Percentiles rank a stretch among this genome's conserved stretches.
Conservation (phyloP, 2,888 invertebrate genomes). For the Campaea margaritaria region DNA sequence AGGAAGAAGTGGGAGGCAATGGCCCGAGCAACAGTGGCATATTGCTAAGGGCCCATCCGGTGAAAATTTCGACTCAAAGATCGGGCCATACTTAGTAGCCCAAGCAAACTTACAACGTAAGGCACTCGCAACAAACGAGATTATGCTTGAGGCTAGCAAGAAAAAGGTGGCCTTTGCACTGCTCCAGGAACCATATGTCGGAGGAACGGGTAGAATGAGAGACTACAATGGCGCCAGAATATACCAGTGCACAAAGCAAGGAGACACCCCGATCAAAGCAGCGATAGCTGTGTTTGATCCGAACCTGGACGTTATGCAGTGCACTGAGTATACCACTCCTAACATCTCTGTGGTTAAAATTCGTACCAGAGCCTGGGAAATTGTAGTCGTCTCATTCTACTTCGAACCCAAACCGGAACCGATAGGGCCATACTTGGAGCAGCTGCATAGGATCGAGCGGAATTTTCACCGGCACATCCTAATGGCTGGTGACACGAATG, state of each 20-base stretch:
- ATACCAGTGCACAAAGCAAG: not conserved
- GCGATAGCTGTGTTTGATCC: conserved; percentile 13
- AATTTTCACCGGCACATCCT: not conserved
- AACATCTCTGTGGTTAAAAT: not conserved
- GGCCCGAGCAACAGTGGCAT: not conserved
- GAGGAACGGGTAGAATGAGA: not conserved
- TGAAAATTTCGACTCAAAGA: too few relatives aligned
- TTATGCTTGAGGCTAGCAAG: not conserved
- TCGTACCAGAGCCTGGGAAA: not conserved
- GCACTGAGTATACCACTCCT: conserved; percentile 6
- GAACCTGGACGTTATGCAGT: not conserved
- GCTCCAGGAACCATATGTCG: conserved; percentile 14
- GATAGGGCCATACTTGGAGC: conserved; percentile 23
- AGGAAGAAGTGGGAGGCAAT: not conserved
- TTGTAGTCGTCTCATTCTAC: not conserved
- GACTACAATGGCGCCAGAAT: not conserved
- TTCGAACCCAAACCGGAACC: not conserved
- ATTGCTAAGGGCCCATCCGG: not conserved
- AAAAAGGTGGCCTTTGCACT: conserved; percentile 11
- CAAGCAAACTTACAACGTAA: conserved; percentile 12
- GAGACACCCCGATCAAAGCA: conserved; percentile 15
- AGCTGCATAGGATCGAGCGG: conserved; percentile 4
- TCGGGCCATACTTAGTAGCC: not conserved
- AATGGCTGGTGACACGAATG: not conserved
- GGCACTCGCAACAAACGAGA: not conserved